Conservation (phyloP, 2,888 invertebrate genomes). For the Zaprionus bogoriensis region DNA sequence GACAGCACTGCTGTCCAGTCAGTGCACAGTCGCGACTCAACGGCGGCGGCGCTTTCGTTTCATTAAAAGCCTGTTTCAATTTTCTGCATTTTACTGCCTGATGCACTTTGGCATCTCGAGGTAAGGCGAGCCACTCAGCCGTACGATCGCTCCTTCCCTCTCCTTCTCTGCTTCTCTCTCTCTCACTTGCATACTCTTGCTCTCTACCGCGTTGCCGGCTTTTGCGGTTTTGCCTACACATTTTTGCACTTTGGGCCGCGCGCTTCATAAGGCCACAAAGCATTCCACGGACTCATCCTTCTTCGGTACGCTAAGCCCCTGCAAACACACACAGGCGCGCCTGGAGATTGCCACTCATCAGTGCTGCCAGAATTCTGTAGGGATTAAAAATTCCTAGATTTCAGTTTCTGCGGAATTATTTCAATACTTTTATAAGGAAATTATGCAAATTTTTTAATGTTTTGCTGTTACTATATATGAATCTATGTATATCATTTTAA, state of each 20-base stretch:
- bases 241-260: conserved; percentile 67
- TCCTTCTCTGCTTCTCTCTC: not conserved
- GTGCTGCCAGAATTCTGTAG: too few species aligned
- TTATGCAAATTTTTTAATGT: too few species aligned
- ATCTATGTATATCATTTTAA: too few species aligned
- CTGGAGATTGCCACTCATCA: too few species aligned
- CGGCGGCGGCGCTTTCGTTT: conserved; percentile 70
- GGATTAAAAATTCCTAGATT: too few species aligned
- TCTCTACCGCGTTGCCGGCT: conserved; percentile 9
- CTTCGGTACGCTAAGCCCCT: not conserved
- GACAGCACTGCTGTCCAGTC: too few species aligned
- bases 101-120: conserved; percentile 80
- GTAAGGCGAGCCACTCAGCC: conserved; percentile 48
- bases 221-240: conserved; percentile 56
- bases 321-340: not conserved
- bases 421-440: too few species aligned
- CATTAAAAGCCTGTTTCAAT: conserved; percentile 81
- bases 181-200: conserved; percentile 5
- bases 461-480: too few species aligned
- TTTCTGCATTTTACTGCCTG: conserved; percentile 79
- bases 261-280: conserved; percentile 10
- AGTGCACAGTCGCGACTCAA: conserved; percentile 25
- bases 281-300: not conserved
- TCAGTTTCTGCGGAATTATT: too few species aligned
- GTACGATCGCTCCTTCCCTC: conserved; percentile 9